phyloP scores from a whole-genome alignment of 2,888 invertebrate species.

The Drosophila acutilabella region DNA sequence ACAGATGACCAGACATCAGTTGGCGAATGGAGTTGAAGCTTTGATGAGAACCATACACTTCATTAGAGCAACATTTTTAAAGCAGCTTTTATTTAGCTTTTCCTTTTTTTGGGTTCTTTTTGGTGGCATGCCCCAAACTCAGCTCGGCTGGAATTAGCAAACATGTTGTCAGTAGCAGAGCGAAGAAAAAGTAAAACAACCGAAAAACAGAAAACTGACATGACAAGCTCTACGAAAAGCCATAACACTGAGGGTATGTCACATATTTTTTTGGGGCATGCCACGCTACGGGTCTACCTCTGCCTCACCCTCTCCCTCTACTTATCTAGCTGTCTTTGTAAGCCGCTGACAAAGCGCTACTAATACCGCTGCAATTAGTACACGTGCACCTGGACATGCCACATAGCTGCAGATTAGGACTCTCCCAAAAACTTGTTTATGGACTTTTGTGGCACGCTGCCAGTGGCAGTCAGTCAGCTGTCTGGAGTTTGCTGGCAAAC shows the following conservation, averaged over 20 bases:
- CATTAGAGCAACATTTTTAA: slow-evolving; percentile 51
- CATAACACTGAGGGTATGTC: neutral
- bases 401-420: slow-evolving; percentile 67
- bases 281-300: neutral
- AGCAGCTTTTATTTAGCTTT: slow-evolving; percentile 6
- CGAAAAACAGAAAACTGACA: slow-evolving; percentile 54
- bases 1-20: slow-evolving; percentile 42
- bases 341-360: slow-evolving; percentile 78
- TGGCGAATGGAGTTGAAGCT: slow-evolving; percentile 13
- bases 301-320: neutral
- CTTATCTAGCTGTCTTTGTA: slow-evolving; percentile 35
- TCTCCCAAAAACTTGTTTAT: slow-evolving; percentile 71
- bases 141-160: slow-evolving; percentile 16
- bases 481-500: neutral
- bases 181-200: slow-evolving; percentile 4
- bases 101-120: neutral
- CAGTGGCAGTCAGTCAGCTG: slow-evolving; percentile 17
- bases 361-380: slow-evolving; percentile 78
- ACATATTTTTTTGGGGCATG: slow-evolving; percentile 8
- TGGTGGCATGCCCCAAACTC: neutral
- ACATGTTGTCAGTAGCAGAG: slow-evolving; percentile 35
- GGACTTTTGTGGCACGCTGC: slow-evolving; percentile 43
- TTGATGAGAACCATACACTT: slow-evolving; percentile 33
- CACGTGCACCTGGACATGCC: slow-evolving; percentile 68
- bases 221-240: slow-evolving; percentile 51